These are phyloP conservation scores for Neolamprologus falcicula DNA, from an alignment of 2,113 vertebrate species.

Conservation along the genomic window DNA sequence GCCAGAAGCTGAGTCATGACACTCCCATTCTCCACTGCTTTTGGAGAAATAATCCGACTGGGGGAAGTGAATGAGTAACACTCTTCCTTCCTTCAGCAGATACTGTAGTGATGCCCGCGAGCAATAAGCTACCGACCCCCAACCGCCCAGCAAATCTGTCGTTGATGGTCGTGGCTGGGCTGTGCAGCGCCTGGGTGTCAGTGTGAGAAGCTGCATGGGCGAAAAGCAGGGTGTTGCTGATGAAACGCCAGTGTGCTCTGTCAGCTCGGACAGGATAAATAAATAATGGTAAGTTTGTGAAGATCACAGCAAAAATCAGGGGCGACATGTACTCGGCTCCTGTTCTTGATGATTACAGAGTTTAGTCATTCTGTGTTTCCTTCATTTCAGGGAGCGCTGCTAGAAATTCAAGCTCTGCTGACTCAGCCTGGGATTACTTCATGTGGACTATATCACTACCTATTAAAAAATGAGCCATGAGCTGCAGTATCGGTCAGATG, in stretches of 20 bases:
- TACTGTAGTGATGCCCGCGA: slow-evolving; percentile 7
- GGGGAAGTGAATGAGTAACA: slow-evolving; percentile 3
- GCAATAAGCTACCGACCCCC: slow-evolving; percentile 13
- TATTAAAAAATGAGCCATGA: neutral
- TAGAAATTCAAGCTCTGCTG: neutral
- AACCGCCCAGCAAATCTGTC: neutral
- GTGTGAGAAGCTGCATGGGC: neutral
- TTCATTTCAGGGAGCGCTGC: neutral
- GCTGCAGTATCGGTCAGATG: neutral
- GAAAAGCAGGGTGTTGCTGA: slow-evolving; percentile 1
- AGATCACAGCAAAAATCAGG: slow-evolving; percentile 8
- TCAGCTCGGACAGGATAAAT: slow-evolving; percentile 13
- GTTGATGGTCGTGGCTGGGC: neutral
- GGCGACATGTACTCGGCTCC: neutral
- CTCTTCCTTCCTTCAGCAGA: neutral
- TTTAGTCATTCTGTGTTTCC: neutral
- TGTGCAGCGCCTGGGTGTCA: neutral
- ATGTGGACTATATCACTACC: neutral
- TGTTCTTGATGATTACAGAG: neutral
- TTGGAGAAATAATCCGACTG: slow-evolving; percentile 23
- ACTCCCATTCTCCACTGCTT: slow-evolving; percentile 15
- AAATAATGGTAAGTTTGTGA: neutral
- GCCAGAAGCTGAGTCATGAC: slow-evolving; percentile 64
- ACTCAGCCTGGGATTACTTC: neutral
- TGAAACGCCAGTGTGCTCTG: slow-evolving; percentile 9